Evolutionary conservation across 2,888 invertebrate species (phyloP).

Genomic region (Chirona hameri): DNA sequence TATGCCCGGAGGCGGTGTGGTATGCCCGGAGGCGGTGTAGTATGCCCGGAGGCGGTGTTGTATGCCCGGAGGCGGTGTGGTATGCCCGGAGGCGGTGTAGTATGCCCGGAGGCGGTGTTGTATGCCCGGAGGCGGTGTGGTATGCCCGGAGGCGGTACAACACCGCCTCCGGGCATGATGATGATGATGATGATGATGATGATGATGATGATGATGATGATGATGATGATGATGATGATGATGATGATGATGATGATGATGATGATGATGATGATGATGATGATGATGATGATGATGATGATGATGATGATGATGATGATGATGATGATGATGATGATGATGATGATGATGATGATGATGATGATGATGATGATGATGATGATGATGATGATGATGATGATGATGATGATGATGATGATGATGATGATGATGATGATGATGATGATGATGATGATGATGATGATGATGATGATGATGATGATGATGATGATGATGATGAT

Average conservation of each 20-base stretch:
- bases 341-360: constrained; percentile 22
- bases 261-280: constrained; percentile 22
- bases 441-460: constrained; percentile 22
- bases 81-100: no score
- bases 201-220: constrained; percentile 22
- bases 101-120: no score
- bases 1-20: no score
- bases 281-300: constrained; percentile 22
- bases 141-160: no score
- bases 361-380: constrained; percentile 22
- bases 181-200: constrained; percentile 22
- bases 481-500: constrained; percentile 10
- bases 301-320: constrained; percentile 22
- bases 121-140: no score
- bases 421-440: constrained; percentile 22
- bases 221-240: constrained; percentile 22
- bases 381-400: constrained; percentile 22
- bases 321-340: constrained; percentile 22
- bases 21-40: no score
- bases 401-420: constrained; percentile 22
- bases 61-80: no score
- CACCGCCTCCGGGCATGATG: constrained; percentile 22
- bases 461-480: constrained; percentile 22
- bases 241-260: constrained; percentile 22
- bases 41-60: no score